Base-by-base conservation (phyloP, 2,797 vertebrate species). In the Hyperoplus lanceolatus region DNA sequence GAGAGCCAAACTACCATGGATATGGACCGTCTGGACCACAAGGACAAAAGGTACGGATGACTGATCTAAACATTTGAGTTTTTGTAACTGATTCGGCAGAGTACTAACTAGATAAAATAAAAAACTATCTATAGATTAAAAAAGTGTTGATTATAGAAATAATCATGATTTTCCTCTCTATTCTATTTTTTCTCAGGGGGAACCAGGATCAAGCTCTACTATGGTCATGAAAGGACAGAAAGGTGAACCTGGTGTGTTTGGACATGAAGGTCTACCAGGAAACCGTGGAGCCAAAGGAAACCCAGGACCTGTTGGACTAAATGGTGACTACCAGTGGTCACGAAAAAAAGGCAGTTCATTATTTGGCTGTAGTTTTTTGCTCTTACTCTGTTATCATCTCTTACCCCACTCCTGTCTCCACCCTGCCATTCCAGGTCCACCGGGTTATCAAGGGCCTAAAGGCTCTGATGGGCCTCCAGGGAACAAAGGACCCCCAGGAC, bases 361-460 rank as follows among this genome's bases (percentile, higher is more conserved):
- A 50, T 18, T 6, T 29, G 11, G 4, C 10, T 58, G 3, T 75
- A 5, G 45, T n/a, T 3, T 67, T 46, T 70, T 56, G 12, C 9
- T 69, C 15, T 36, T 4, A 42, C 11, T 21, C 10, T 18, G 39
- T 70, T 70, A 36, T 45, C 12, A 8, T 59, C 3, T 36, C 4
- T 29, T 16, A 39, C n/a, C 6, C 2, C 42, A 56, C 46, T 61
- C 7, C 41, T 66, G 8, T 46, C 3, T 43, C 1, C 18, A 65
- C 8, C 2, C 41, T 79, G 12, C 14, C 85, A 5, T 68, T 89
- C 15, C 92, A 98, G 97, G 97, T 88, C 81, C 87, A 0, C 92
- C 93, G 63, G 97, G 97, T 66, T 70, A 90, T 87, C 86, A 93
- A 73, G 97, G 97, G 67, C 85, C 92, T 64, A 94, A 94, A 93